phyloP scores from a whole-genome alignment of 1,140 invertebrate species.

The Drosophila quadrilineata region DNA sequence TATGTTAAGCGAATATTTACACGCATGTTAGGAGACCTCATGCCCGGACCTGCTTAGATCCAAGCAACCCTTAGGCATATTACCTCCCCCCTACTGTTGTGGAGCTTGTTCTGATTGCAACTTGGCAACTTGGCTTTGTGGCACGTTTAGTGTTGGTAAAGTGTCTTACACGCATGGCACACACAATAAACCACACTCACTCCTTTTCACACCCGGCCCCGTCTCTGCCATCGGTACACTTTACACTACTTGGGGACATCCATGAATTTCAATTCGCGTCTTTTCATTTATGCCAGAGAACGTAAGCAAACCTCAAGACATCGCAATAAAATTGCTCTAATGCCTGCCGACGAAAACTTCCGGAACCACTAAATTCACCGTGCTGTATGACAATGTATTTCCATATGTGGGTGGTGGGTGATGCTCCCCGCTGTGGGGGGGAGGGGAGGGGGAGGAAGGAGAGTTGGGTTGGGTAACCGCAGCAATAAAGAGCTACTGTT shows the following conservation, averaged over 20 bases:
- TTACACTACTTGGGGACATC: no score
- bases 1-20: conserved; percentile 54
- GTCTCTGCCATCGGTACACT: neutral
- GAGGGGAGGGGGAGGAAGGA: conserved; percentile 3
- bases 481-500: conserved; percentile 39
- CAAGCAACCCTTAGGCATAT: neutral
- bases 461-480: no score
- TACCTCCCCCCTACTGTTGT: neutral
- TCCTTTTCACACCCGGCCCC: neutral
- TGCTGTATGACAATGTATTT: conserved; percentile 54
- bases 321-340: conserved; percentile 68
- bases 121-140: conserved; percentile 32
- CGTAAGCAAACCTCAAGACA: conserved; percentile 68
- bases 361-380: conserved; percentile 70
- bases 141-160: conserved; percentile 35
- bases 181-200: conserved; percentile 22
- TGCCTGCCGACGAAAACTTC: conserved; percentile 59
- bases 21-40: conserved; percentile 16
- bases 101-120: no score
- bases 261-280: conserved; percentile 72
- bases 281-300: conserved; percentile 71
- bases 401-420: conserved; percentile 33
- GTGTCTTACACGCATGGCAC: conserved; percentile 10
- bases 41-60: neutral
- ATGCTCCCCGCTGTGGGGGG: neutral